These are phyloP conservation scores for Pseudopipra pipra DNA, from an alignment of 2,113 vertebrate species.

Conservation along the genomic window DNA sequence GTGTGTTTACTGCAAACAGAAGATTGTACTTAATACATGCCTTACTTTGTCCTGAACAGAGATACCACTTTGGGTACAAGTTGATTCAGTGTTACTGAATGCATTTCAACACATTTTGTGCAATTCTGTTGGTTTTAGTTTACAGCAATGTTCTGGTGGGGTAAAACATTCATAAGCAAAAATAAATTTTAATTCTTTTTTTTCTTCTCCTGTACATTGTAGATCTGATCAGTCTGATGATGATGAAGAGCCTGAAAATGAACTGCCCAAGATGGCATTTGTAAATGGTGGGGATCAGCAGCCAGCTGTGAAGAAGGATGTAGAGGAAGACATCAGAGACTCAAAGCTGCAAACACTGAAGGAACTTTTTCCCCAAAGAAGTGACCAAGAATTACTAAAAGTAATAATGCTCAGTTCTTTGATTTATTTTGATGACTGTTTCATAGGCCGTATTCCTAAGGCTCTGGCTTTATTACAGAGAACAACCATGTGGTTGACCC, in stretches of 20 bases:
- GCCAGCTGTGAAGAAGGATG: not conserved
- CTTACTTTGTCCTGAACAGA: not conserved
- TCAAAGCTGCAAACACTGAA: slow-evolving; percentile 77
- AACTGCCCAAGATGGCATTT: not conserved
- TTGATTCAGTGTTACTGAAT: not conserved
- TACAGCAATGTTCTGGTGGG: not conserved
- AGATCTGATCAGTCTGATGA: slow-evolving; percentile 73
- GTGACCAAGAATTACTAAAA: slow-evolving; percentile 75
- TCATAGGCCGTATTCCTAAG: not conserved
- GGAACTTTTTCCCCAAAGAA: slow-evolving; percentile 84
- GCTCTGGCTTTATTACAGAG: not conserved
- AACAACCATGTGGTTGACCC: not conserved
- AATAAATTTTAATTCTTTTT: not conserved
- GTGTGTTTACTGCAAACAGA: not conserved
- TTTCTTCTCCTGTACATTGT: fast-evolving
- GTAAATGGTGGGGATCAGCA: slow-evolving; percentile 19
- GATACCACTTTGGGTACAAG: not conserved
- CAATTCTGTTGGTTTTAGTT: not conserved
- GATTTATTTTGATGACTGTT: not conserved
- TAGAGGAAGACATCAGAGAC: slow-evolving; percentile 65
- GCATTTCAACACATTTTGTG: not conserved
- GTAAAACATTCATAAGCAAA: not conserved
- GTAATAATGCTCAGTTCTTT: slow-evolving; percentile 64
- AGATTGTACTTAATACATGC: not conserved
- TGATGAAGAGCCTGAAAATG: slow-evolving; percentile 55